Conservation (phyloP, 2,888 invertebrate genomes). For the Leptopilina syphax region DNA sequence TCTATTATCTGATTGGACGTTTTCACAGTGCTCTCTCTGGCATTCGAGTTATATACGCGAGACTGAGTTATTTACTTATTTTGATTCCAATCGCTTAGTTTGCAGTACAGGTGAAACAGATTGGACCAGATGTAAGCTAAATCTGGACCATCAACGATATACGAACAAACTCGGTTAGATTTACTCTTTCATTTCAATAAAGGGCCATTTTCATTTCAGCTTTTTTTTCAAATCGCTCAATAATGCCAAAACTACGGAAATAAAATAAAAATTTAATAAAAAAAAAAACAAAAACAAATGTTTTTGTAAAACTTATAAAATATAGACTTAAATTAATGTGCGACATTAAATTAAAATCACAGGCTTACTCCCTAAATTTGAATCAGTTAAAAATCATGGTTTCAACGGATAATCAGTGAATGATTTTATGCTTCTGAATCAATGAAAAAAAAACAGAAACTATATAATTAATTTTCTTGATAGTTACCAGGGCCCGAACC, state of each 20-base stretch:
- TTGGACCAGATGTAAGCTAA: slow-evolving; percentile 71
- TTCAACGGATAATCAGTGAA: too few relatives aligned
- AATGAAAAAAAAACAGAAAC: too few relatives aligned
- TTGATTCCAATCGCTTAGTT: slow-evolving; percentile 57
- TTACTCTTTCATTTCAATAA: slow-evolving; percentile 44
- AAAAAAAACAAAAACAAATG: too few relatives aligned
- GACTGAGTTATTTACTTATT: slow-evolving; percentile 48
- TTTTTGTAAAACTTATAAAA: too few relatives aligned
- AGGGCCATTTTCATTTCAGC: not conserved
- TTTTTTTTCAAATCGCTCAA: not conserved
- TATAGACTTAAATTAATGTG: too few relatives aligned
- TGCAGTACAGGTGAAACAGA: slow-evolving; percentile 59
- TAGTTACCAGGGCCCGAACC: too few relatives aligned
- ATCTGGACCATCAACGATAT: slow-evolving; percentile 59
- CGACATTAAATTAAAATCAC: too few relatives aligned
- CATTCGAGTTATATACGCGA: not conserved
- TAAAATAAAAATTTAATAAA: not conserved
- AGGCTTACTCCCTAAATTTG: too few relatives aligned
- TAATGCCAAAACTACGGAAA: not conserved
- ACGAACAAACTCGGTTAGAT: slow-evolving; percentile 45
- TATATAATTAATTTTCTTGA: too few relatives aligned
- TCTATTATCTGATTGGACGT: slow-evolving; percentile 2
- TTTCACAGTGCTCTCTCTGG: not conserved
- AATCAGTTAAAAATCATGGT: too few relatives aligned
- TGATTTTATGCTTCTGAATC: too few relatives aligned